Conservation (phyloP, 92 coral and sea anemone genomes). For the Blastomussa wellsi region DNA sequence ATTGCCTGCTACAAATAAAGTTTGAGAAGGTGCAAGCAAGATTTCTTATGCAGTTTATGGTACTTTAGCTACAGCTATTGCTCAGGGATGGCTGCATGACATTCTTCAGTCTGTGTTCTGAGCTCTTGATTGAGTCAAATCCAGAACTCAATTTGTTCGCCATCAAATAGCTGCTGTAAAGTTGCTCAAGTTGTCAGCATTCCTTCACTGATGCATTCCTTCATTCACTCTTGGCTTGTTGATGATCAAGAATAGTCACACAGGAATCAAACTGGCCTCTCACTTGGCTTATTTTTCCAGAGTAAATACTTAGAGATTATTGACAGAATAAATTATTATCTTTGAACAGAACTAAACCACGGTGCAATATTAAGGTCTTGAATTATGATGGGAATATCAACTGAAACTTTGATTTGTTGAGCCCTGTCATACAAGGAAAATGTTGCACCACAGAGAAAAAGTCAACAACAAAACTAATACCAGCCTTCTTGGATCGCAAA, state of each 20-base stretch:
- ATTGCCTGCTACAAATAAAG: conserved; percentile 3
- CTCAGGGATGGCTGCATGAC: neutral
- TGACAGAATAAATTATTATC: neutral
- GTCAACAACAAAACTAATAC: neutral
- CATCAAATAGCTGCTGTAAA: neutral
- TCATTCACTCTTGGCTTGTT: neutral
- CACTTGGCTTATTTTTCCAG: neutral
- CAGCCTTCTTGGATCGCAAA: neutral
- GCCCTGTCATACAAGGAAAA: neutral
- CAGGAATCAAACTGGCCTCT: neutral
- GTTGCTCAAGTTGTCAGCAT: neutral
- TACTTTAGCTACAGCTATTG: neutral
- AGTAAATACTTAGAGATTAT: conserved; percentile 1
- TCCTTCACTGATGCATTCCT: neutral
- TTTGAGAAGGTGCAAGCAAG: neutral
- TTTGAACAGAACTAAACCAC: neutral
- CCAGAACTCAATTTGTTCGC: neutral
- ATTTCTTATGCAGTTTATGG: neutral
- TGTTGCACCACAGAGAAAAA: neutral
- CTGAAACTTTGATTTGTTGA: neutral
- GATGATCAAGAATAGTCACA: neutral
- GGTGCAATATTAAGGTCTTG: neutral
- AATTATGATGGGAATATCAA: neutral
- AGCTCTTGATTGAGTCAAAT: neutral
- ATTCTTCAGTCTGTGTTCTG: neutral